Evolutionary conservation across 2,797 vertebrate species (phyloP), one percentile per base, ranked within the genome.

Genomic region (Glossophaga mutica): DNA sequence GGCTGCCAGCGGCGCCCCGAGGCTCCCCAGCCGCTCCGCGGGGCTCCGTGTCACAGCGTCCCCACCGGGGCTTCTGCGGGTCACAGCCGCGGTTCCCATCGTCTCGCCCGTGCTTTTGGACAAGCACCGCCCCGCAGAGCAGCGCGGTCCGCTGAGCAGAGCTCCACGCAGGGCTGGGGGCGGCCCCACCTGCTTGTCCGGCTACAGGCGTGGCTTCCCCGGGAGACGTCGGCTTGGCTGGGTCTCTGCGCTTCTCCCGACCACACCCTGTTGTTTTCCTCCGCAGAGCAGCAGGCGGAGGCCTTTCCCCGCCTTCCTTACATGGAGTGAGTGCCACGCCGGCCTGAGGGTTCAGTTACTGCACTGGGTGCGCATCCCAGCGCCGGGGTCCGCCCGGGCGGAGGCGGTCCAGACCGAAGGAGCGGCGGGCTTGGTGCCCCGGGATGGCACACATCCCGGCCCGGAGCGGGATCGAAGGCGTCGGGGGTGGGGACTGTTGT

Each of bases 231-330:
- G 76, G 67, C 95, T 93, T 97, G 97, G 90, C 97, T 88, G 44
- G 55, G 68, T 34, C 44, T 89, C 46, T 34, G 2, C 62, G 92
- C 96, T 93, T 83, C 94, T 96, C 44, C 74, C 48, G 22, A 84
- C 95, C 97, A 92, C 96, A 95, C 96, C 96, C 94, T 93, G 50
- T 88, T 97, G 95, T 94, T 97, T 97, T 96, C 86, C 87, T 95
- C 91, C 92, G 74, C 34, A 55, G 90, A 95, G 59, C 77, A 88
- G 83, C 62, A n/a, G 26, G 81, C 76, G 87, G 73, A 83, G 87
- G 95, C 14, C 34, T 91, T 65, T 7, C 32, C 2, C 44, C 70
- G 81, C 83, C 37, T 94, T 68, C 87, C 77, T 96, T 86, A 88
- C 22, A 82, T 85, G 76, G 84, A 90, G 19, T n/a, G 78, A 93